Conservation (phyloP, 2,888 invertebrate species). For the Plemyria rubiginata region DNA sequence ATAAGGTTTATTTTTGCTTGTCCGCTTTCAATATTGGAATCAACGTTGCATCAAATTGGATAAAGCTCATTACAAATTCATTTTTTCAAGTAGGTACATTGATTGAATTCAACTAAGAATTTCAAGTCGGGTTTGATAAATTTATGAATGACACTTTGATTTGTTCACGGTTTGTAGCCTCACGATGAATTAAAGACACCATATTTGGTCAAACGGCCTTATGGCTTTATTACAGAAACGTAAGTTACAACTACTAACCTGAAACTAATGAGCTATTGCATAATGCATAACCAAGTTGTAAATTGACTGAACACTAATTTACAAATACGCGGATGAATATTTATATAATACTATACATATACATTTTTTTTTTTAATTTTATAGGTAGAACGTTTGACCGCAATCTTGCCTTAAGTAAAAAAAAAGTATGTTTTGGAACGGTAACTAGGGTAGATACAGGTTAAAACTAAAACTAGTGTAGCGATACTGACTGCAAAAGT, state of each 20-base stretch:
- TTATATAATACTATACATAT: no score
- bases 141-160: slow-evolving; percentile 45
- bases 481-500: no score
- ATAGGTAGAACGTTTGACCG: no score
- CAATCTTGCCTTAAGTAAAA: no score
- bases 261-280: slow-evolving; percentile 16
- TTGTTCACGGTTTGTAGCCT: slow-evolving; percentile 37
- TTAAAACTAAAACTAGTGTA: no score
- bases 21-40: not conserved
- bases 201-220: slow-evolving; percentile 7
- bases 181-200: slow-evolving; percentile 2
- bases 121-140: slow-evolving; percentile 27
- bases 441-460: no score
- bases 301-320: slow-evolving; percentile 1
- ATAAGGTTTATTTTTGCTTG: slow-evolving; percentile 8
- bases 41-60: slow-evolving; percentile 36
- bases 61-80: slow-evolving; percentile 48
- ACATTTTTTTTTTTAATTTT: no score
- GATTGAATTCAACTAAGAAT: slow-evolving; percentile 33
- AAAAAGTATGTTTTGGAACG: no score
- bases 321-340: not conserved
- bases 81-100: slow-evolving; percentile 44
- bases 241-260: slow-evolving; percentile 14
- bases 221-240: slow-evolving; percentile 22
- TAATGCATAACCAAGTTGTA: not conserved